phyloP scores from a whole-genome alignment of 2,888 invertebrate species.

The Steinernema hermaphroditum region DNA sequence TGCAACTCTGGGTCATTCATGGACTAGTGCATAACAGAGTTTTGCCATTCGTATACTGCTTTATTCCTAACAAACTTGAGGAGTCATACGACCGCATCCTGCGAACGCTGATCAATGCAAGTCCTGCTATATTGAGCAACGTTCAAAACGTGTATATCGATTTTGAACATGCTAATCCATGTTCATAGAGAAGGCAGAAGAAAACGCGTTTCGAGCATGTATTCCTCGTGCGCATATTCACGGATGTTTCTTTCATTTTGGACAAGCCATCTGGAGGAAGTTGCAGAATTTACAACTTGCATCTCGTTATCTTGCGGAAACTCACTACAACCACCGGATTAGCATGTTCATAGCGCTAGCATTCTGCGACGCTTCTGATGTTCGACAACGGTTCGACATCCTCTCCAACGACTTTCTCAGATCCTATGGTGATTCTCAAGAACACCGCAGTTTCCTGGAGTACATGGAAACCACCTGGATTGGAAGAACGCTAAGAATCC shows the following conservation, averaged over 20 bases:
- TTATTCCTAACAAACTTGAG: background rate
- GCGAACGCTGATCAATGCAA: background rate
- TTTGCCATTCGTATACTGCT: background rate
- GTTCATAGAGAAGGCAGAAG: slow-evolving; percentile 11
- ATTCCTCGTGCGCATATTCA: too few species aligned
- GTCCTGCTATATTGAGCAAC: too few species aligned
- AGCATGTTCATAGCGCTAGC: background rate
- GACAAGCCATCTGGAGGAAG: too few species aligned
- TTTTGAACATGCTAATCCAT: too few species aligned
- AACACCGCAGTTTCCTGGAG: background rate
- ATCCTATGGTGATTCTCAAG: background rate
- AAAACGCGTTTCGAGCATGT: too few species aligned
- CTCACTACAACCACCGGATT: background rate
- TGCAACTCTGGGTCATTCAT: background rate
- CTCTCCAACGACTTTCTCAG: background rate
- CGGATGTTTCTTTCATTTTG: too few species aligned
- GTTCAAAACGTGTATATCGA: background rate
- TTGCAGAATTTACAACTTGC: too few species aligned
- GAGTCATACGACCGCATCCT: background rate
- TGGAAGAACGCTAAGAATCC: slow-evolving; percentile 3
- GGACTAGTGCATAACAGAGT: background rate
- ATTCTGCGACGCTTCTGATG: background rate
- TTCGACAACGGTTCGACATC: background rate
- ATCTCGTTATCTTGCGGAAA: background rate
- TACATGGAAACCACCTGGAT: background rate